Percentiles rank a stretch among this genome's conserved stretches.
Conservation (phyloP, 1,140 invertebrate species). For the Pogonomyrmex californicus region DNA sequence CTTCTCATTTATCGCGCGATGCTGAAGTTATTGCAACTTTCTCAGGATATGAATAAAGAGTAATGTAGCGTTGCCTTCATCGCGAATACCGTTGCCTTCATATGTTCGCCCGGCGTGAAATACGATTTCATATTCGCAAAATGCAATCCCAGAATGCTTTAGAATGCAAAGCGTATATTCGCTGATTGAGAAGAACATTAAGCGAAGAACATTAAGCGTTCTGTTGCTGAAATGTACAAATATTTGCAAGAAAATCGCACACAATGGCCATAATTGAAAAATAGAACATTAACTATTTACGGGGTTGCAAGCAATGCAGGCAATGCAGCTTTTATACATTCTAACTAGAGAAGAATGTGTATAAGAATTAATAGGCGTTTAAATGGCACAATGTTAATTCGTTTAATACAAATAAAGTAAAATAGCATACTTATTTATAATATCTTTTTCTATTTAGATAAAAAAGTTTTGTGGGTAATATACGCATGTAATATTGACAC, state of each 20-base stretch:
- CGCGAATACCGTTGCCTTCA: conserved; percentile 26
- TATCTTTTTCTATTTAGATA: neutral
- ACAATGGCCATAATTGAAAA: conserved; percentile 8
- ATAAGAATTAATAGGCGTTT: neutral
- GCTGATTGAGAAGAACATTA: conserved; percentile 56
- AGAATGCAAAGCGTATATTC: conserved; percentile 37
- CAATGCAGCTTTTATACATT: neutral
- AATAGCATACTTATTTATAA: neutral
- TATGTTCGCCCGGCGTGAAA: conserved; percentile 42
- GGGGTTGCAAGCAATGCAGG: neutral
- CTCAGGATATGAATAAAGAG: conserved; percentile 64
- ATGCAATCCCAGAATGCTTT: conserved; percentile 44
- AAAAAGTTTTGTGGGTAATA: neutral
- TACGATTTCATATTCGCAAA: conserved; percentile 62
- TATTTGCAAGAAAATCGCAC: neutral
- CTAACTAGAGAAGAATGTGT: neutral
- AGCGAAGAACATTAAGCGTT: conserved; percentile 38
- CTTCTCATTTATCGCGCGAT: conserved; percentile 60
- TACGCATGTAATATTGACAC: no score
- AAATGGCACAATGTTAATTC: neutral
- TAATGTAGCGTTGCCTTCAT: conserved; percentile 47
- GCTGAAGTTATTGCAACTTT: conserved; percentile 61
- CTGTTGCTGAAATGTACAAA: conserved; percentile 27
- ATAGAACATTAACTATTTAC: neutral
- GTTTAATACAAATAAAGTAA: neutral